phyloP scores from a whole-genome alignment of 2,888 invertebrate genomes.

The Thymelicus sylvestris region DNA sequence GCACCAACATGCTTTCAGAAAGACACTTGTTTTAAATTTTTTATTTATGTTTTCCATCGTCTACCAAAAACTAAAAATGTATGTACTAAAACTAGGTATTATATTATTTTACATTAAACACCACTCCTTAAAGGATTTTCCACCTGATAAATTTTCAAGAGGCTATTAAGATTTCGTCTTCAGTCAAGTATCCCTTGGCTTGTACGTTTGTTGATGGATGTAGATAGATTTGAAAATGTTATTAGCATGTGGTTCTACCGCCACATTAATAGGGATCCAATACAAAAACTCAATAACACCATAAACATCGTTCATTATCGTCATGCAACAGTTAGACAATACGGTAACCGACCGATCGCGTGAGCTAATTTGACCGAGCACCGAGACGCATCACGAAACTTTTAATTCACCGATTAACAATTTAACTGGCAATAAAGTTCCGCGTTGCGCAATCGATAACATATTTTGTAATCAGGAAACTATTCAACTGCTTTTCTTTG shows the following conservation, averaged over 20 bases:
- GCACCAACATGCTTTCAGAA: no score
- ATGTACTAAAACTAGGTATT: no score
- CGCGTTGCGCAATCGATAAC: constrained; percentile 35
- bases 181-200: no score
- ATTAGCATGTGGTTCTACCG: neutral
- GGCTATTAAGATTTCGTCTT: no score
- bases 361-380: constrained; percentile 58
- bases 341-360: constrained; percentile 65
- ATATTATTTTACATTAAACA: no score
- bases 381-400: constrained; percentile 48
- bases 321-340: constrained; percentile 69
- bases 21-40: no score
- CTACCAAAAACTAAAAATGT: no score
- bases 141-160: no score
- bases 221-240: no score
- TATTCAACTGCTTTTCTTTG: neutral
- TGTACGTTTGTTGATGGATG: no score
- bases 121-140: no score
- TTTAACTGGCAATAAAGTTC: constrained; percentile 25
- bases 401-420: constrained; percentile 21
- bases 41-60: no score
- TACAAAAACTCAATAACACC: constrained; percentile 8
- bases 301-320: constrained; percentile 18
- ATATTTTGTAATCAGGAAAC: constrained; percentile 14
- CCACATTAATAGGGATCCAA: neutral